Percentiles rank a stretch among this genome's conserved stretches.
These are phyloP conservation scores for Oriolus oriolus DNA, from an alignment of 2,113 vertebrate species.

Conservation along the genomic window DNA sequence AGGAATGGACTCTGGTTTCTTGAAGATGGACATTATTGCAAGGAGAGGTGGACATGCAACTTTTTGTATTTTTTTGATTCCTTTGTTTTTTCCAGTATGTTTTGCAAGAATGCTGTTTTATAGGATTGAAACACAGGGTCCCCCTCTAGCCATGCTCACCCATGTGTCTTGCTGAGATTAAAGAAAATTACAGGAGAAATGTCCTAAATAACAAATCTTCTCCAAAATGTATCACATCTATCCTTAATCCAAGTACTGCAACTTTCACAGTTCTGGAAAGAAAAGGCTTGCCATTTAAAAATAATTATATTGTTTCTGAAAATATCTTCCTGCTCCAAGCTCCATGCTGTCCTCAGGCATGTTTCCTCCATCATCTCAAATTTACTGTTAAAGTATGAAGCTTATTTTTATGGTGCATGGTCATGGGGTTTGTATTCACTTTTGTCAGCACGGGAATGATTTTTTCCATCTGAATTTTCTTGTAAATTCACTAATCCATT, in stretches of 20 bases:
- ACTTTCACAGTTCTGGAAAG: not conserved
- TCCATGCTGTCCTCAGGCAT: not conserved
- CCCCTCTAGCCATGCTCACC: not conserved
- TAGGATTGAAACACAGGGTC: not conserved
- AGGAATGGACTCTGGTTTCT: not conserved
- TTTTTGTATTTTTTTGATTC: not conserved
- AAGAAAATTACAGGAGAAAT: not conserved
- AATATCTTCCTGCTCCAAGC: not conserved
- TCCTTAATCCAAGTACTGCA: not conserved
- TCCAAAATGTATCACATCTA: not conserved
- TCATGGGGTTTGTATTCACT: not conserved
- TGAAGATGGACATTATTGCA: not conserved
- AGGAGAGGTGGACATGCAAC: not conserved
- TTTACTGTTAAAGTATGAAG: not conserved
- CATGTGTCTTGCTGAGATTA: not conserved
- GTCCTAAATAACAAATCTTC: not conserved
- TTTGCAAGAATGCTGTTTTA: not conserved
- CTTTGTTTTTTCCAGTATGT: not conserved
- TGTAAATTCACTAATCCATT: not conserved
- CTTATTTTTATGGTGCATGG: not conserved
- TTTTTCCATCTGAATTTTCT: not conserved
- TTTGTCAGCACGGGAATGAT: not conserved
- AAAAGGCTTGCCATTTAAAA: not conserved
- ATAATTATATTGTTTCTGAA: not conserved
- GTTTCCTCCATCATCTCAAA: not conserved